Evolutionary conservation across 2,797 vertebrate genomes (phyloP), one percentile per base, ranked within the genome.

Genomic region (Sebastes vulpes): DNA sequence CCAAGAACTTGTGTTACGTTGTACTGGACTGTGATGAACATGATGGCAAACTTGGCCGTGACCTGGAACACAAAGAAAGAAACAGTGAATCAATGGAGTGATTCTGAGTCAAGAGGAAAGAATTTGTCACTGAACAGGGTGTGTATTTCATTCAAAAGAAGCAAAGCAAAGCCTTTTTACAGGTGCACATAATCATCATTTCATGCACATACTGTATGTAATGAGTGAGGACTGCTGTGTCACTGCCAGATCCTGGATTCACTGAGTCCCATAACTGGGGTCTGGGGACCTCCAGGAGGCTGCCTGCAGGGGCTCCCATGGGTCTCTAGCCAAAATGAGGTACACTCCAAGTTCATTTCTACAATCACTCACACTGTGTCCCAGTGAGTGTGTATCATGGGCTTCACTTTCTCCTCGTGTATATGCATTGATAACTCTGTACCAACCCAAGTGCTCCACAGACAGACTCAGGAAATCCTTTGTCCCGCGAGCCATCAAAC

Each of bases 21-120:
- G 91, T 97, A 96, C 91, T 97, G 97, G 79, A 97, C 94, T 56
- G 96, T 96, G 91, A 97, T 95, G 93, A 97, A 97, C 95, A 96
- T 97, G 78, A 96, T 94, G 72, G 95, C 90, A 29, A 93, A 95
- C 90, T 97, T 97, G 26, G 96, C 95, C 25, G 96, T 95, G 75
- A 93, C 95, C 97, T 97, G 87, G 21, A 94, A 92, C 52, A 83
- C 72, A 84, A 76, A 68, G 4, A 29, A 42, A 29, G 3, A 57
- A 67, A 69, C 8, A 11, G 28, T 38, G 35, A 54, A 52, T 79
- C 57, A 63, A 52, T 4, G 5, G 23, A 3, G 10, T 18, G 35
- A 56, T 26, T 60, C 6, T 5, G 9, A 38, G 31, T 35, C 14
- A 35, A 50, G 10, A 57, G 7, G 23, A 57, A 26, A 31, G 2